Evolutionary conservation across 1,140 invertebrate genomes (phyloP), one percentile per base, ranked within the genome.

Genomic region (Lasioglossum albipes): DNA sequence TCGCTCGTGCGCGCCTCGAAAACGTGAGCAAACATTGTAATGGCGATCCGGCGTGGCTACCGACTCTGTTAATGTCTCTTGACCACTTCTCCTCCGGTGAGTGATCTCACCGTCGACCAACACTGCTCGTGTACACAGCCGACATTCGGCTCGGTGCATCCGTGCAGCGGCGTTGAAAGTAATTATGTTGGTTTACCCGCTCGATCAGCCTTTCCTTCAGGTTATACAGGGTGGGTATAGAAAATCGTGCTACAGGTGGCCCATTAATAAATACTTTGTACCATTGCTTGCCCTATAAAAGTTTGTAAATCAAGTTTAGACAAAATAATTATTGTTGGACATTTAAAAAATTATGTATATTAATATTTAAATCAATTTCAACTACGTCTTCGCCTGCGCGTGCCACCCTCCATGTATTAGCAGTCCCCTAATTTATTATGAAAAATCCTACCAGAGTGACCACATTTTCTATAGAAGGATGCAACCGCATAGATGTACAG

Each of bases 21-120:
- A 85, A 87, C 81, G 84, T 84, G 86, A 76, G 82, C 72, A 88
- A 88, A 88, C 79, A 88, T 79, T 82, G 85, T 86, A 84, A 87
- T 84, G 85, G 81, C 74, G 75, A 86, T 86, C 57, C 85, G 66
- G 31, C 77, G 22, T 49, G 61, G 83, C 83, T 87, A 89, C 87
- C 69, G 84, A 87, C 71, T 67, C 71, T 67, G 77, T 75, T 72
- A 77, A 71, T 71, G 74, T 87, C 74, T 73, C 69, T 77, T 61
- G 57, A 72, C 75, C 67, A n/a, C 71, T 80, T 75, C 66, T 76
- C 71, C 64, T 72, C 59, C 61, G 45, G 13, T 36, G 70, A 83
- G 69, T 66, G 78, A 83, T 83, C 76, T 72, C 54, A 64, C 41
- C 59, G 77, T 70, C 65, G 70, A 59, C 41, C 54, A 57, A 80